Evolutionary conservation across 2,797 vertebrate genomes (phyloP).

Genomic region (Crenuchus spilurus): DNA sequence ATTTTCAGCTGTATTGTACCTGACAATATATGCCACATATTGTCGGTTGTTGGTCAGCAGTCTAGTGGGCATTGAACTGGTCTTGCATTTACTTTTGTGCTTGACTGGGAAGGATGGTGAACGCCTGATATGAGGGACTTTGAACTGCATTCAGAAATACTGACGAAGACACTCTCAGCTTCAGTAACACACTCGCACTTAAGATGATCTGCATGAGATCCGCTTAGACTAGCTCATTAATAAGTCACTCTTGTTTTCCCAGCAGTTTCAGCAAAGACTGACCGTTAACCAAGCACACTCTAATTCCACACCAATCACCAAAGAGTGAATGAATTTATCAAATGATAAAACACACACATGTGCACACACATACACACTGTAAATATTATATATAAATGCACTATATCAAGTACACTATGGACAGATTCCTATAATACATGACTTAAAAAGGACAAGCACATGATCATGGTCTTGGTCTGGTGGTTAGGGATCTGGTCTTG

Average conservation of each 20-base stretch:
- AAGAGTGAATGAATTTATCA: too few species aligned
- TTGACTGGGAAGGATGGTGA: background rate
- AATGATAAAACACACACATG: too few species aligned
- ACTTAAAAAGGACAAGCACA: too few species aligned
- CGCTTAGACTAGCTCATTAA: background rate
- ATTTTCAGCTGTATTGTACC: background rate
- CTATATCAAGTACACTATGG: too few species aligned
- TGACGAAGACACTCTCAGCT: background rate
- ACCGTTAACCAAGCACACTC: background rate
- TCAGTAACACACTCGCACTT: background rate
- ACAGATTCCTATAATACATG: too few species aligned
- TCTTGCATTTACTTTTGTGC: background rate
- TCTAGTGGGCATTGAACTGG: background rate
- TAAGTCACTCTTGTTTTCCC: background rate
- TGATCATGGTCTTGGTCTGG: too few species aligned
- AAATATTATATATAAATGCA: too few species aligned
- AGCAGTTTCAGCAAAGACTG: background rate
- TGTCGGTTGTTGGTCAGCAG: background rate
- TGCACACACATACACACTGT: too few species aligned
- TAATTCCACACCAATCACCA: too few species aligned
- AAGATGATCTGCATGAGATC: background rate
- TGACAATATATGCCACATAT: background rate
- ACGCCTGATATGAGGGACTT: constrained; percentile 7
- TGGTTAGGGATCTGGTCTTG: too few species aligned
- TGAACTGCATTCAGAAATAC: background rate